Conservation (phyloP, 2,113 vertebrate genomes). For the Myiagra hebetior region DNA sequence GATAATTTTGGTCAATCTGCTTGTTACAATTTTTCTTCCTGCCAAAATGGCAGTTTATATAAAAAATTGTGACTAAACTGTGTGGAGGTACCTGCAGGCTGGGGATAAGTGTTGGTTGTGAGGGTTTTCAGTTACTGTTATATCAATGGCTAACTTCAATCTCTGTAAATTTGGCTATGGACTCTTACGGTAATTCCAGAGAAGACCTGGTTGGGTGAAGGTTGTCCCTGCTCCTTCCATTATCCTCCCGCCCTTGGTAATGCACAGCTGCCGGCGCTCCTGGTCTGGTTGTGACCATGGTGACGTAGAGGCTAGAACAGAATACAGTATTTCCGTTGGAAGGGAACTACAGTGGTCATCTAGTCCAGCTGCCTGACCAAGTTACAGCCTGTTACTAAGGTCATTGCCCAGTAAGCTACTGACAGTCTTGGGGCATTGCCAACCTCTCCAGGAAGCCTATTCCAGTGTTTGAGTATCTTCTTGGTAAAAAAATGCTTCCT, state of each 20-base stretch:
- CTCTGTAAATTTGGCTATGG: not conserved
- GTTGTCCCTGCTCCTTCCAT: not conserved
- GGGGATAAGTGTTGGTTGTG: not conserved
- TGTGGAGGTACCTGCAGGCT: not conserved
- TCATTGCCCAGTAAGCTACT: not conserved
- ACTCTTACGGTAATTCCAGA: not conserved
- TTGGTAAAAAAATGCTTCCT: not conserved
- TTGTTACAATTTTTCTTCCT: not conserved
- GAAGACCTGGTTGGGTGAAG: not conserved
- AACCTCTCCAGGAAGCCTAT: not conserved
- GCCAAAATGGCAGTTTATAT: not conserved
- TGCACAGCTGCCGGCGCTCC: accelerated
- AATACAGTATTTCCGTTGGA: not conserved
- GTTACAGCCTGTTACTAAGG: not conserved
- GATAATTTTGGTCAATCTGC: not conserved
- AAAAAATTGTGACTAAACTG: not conserved
- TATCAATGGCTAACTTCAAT: accelerated
- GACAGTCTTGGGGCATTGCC: not conserved
- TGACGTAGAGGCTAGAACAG: accelerated
- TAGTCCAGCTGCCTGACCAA: not conserved
- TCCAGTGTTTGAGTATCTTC: not conserved
- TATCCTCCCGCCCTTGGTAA: not conserved
- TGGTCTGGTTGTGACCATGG: not conserved
- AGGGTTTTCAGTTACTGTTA: not conserved
- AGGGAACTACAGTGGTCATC: not conserved